Percentiles rank a stretch among this genome's conserved stretches.
These are phyloP conservation scores for Pachyseris speciosa DNA, from an alignment of 64 coral and sea anemone species.

Conservation along the genomic window DNA sequence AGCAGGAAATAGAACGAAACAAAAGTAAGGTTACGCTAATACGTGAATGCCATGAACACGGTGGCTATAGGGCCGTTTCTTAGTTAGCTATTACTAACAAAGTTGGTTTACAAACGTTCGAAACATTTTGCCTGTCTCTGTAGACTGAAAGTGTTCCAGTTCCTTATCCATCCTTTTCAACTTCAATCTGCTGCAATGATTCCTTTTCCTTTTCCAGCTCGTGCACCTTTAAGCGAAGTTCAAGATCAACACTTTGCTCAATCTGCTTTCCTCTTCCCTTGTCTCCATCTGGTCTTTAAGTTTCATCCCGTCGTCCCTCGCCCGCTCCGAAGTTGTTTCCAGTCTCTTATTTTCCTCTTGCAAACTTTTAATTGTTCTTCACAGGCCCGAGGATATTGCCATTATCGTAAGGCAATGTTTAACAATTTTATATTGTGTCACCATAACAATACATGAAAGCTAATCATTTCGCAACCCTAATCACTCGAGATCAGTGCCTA, in stretches of 20 bases:
- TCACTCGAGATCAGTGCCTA: too few species aligned
- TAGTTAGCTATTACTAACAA: too few species aligned
- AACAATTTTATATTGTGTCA: too few species aligned
- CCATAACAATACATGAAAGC: too few species aligned
- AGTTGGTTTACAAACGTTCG: too few species aligned
- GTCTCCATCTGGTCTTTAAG: too few species aligned
- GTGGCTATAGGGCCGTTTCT: too few species aligned
- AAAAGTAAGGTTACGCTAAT: background rate
- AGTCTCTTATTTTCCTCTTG: background rate
- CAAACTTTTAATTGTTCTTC: conserved; percentile 6
- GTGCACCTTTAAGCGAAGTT: too few species aligned
- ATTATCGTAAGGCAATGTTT: too few species aligned
- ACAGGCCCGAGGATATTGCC: background rate
- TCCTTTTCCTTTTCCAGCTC: conserved; percentile 7
- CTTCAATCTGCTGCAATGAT: conserved; percentile 1
- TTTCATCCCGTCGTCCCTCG: background rate
- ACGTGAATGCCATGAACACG: background rate
- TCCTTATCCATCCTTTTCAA: conserved; percentile 2
- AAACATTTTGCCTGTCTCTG: background rate
- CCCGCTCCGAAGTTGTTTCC: background rate
- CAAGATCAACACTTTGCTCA: background rate
- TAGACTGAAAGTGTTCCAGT: background rate
- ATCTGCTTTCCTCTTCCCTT: background rate
- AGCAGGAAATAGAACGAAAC: too few species aligned
- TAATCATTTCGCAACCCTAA: too few species aligned